phyloP scores from a whole-genome alignment of 2,797 vertebrate genomes.

The Cyclopterus lumpus region DNA sequence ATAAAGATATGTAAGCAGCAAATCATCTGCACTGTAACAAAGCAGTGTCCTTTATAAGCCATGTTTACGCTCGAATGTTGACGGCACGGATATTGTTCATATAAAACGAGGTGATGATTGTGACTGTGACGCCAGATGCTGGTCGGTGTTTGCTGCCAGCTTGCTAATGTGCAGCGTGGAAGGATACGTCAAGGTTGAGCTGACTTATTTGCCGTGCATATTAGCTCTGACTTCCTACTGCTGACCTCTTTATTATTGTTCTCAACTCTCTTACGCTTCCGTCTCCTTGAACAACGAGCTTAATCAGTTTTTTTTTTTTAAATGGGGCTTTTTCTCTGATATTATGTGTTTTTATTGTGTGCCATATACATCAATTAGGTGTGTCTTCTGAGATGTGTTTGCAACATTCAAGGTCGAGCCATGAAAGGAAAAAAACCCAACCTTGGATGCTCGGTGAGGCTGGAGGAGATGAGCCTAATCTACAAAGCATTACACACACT shows the following conservation, averaged over 20 bases:
- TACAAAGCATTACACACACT: slow-evolving; percentile 21
- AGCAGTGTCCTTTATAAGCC: background rate
- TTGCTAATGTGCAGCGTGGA: slow-evolving; percentile 30
- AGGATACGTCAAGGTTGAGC: slow-evolving; percentile 60
- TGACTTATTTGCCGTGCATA: slow-evolving; percentile 12
- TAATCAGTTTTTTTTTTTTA: slow-evolving; percentile 23
- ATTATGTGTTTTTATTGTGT: slow-evolving; percentile 19
- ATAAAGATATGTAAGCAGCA: background rate
- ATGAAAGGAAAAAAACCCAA: slow-evolving; percentile 28
- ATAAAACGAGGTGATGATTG: background rate
- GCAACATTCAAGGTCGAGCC: slow-evolving; percentile 36
- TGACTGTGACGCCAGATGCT: background rate
- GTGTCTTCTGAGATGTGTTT: slow-evolving; percentile 32
- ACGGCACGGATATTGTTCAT: background rate
- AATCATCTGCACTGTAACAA: background rate
- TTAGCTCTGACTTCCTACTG: slow-evolving; percentile 33
- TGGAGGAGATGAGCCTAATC: slow-evolving; percentile 44
- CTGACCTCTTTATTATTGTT: slow-evolving; percentile 42
- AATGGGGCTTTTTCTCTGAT: background rate
- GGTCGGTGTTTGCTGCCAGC: slow-evolving; percentile 31
- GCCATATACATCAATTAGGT: background rate
- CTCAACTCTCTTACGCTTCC: background rate
- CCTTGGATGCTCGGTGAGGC: slow-evolving; percentile 18
- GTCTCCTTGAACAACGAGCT: slow-evolving; percentile 12
- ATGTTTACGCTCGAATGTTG: background rate